Evolutionary conservation across 2,113 vertebrate species (phyloP).

Genomic region (Rhadina sibilatrix): DNA sequence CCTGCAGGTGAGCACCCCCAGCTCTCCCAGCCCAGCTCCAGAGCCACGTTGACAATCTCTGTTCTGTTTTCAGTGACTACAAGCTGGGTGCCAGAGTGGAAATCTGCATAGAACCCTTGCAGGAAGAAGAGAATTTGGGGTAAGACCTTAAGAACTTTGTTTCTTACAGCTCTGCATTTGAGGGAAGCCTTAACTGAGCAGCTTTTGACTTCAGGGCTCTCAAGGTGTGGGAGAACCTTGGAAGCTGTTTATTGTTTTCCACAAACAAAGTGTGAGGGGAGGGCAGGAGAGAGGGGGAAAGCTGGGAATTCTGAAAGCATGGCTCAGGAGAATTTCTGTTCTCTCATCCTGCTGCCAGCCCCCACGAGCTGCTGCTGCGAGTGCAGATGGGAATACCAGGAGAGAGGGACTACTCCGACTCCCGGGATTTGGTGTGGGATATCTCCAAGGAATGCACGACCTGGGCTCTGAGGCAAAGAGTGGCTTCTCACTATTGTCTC

Average conservation of each 20-base stretch:
- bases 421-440: conserved; percentile 87
- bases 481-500: conserved; percentile 81
- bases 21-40: neutral
- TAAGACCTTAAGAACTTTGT: conserved; percentile 50
- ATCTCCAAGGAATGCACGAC: conserved; percentile 77
- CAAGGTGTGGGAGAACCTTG: neutral
- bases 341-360: conserved; percentile 62
- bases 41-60: neutral
- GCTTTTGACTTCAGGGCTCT: neutral
- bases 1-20: neutral
- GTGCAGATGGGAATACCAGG: conserved; percentile 84
- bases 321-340: neutral
- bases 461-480: conserved; percentile 75
- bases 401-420: conserved; percentile 74
- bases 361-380: conserved; percentile 83
- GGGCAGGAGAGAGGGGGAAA: neutral
- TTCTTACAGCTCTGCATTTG: neutral
- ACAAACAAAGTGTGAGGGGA: neutral
- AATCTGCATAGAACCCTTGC: conserved; percentile 85
- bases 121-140: conserved; percentile 85
- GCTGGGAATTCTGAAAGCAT: neutral
- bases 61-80: conserved; percentile 64
- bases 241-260: neutral
- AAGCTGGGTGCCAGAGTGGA: conserved; percentile 72
- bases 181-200: neutral